Conservation (phyloP, 2,888 invertebrate genomes). For the Synergus gifuensis region DNA sequence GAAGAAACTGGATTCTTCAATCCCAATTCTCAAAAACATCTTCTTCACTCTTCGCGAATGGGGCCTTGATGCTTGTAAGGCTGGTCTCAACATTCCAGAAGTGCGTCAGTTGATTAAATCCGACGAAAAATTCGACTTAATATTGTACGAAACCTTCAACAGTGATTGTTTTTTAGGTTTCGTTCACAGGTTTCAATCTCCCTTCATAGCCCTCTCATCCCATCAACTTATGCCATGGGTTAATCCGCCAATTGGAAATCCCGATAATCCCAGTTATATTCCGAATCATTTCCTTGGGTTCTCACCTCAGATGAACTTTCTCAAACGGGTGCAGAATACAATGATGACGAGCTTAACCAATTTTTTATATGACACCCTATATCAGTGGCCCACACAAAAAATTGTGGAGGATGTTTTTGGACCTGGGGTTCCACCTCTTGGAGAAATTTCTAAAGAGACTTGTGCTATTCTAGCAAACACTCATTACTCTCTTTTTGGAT, state of each 20-base stretch:
- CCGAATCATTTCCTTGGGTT: conserved; percentile 80
- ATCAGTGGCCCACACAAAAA: conserved; percentile 73
- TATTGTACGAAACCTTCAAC: conserved; percentile 86
- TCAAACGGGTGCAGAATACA: conserved; percentile 78
- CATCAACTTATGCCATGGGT: conserved; percentile 81
- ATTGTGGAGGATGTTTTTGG: conserved; percentile 45
- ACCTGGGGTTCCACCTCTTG: conserved; percentile 78
- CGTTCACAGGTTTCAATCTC: conserved; percentile 81
- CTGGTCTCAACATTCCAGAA: conserved; percentile 72
- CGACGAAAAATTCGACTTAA: conserved; percentile 81
- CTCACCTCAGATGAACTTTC: conserved; percentile 77
- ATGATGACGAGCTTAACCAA: conserved; percentile 68
- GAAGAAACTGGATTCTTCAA: background rate
- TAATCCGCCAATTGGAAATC: conserved; percentile 80
- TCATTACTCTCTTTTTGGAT: conserved; percentile 81
- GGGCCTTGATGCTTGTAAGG: conserved; percentile 69
- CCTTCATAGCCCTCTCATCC: conserved; percentile 81
- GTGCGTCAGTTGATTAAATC: conserved; percentile 64
- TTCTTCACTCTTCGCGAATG: background rate
- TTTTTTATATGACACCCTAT: conserved; percentile 67
- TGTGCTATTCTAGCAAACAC: conserved; percentile 81
- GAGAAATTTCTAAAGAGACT: conserved; percentile 80
- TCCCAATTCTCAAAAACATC: background rate
- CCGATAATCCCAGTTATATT: conserved; percentile 81
- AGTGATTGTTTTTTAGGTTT: conserved; percentile 85